Percentiles rank a stretch among this genome's conserved stretches.
These are phyloP conservation scores for Conus ventricosus DNA, from an alignment of 1,140 invertebrate genomes.

Conservation along the genomic window DNA sequence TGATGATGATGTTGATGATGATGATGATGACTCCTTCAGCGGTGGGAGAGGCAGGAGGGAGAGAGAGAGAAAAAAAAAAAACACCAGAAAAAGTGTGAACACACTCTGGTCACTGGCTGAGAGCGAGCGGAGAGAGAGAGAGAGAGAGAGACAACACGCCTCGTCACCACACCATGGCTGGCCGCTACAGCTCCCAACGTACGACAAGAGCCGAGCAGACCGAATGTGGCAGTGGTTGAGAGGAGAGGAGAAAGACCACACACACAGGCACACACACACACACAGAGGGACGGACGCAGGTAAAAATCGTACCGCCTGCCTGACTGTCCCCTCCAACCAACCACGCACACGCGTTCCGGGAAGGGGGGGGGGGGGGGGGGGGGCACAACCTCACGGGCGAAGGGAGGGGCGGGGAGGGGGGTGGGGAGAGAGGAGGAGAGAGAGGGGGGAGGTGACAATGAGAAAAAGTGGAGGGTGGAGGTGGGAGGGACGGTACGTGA, in stretches of 20 bases:
- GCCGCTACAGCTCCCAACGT: no score
- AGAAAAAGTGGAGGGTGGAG: not conserved
- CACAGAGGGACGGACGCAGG: not conserved
- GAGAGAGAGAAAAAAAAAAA: no score
- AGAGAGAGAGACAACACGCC: no score
- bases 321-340: not conserved
- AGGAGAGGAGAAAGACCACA: not conserved
- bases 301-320: not conserved
- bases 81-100: no score
- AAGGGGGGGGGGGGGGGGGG: not conserved
- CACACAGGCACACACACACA: not conserved
- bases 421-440: not conserved
- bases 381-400: not conserved
- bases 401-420: not conserved
- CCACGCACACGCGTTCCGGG: not conserved
- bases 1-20: no score
- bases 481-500: not conserved
- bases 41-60: no score
- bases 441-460: not conserved
- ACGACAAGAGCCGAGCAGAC: not conserved
- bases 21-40: no score
- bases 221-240: not conserved
- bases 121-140: no score
- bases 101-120: no score
- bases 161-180: no score